phyloP scores from a whole-genome alignment of 2,888 invertebrate species.

The Orthonychiurus folsomi region DNA sequence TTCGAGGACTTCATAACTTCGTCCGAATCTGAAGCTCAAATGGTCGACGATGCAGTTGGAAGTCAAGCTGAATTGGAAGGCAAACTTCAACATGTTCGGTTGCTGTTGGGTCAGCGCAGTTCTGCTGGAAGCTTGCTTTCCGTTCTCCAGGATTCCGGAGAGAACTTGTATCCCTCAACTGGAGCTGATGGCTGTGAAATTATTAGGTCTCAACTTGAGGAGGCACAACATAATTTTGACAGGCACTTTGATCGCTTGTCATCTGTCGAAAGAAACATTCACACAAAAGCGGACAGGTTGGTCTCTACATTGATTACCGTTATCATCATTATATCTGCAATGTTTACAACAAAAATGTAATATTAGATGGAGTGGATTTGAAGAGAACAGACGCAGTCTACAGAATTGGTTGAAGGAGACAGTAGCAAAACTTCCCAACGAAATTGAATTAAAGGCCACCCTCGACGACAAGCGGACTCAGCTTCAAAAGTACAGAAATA shows the following conservation, averaged over 20 bases:
- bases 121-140: neutral
- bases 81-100: neutral
- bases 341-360: too few species aligned
- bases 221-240: constrained; percentile 73
- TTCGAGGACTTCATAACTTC: constrained; percentile 70
- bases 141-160: constrained; percentile 68
- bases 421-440: constrained; percentile 64
- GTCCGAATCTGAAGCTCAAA: constrained; percentile 62
- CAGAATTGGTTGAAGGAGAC: constrained; percentile 68
- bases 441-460: constrained; percentile 72
- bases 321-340: neutral
- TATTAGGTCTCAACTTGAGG: constrained; percentile 70
- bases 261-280: constrained; percentile 68
- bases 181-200: constrained; percentile 78
- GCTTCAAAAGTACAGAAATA: constrained; percentile 67
- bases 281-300: constrained; percentile 57
- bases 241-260: constrained; percentile 58
- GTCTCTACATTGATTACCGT: neutral
- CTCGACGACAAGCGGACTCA: constrained; percentile 86
- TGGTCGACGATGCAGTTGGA: constrained; percentile 50
- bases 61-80: constrained; percentile 43
- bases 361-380: constrained; percentile 56
- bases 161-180: constrained; percentile 76
- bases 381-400: constrained; percentile 70
- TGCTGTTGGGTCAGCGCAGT: neutral